Conservation (phyloP, 2,113 vertebrate species). For the Chloebia gouldiae region DNA sequence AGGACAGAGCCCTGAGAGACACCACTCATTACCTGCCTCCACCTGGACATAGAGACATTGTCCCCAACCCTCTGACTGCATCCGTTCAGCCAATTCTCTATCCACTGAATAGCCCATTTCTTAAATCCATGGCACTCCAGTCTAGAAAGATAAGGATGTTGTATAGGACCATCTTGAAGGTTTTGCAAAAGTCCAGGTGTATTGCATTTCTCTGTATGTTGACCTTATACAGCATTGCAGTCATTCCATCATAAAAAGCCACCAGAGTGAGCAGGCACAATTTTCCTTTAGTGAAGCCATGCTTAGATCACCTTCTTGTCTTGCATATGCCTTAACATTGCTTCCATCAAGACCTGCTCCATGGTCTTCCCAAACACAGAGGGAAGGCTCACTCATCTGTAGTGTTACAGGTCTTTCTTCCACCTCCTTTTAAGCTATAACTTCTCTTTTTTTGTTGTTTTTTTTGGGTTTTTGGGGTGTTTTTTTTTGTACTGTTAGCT, state of each 20-base stretch:
- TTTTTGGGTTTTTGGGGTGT: background rate
- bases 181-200: background rate
- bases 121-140: background rate
- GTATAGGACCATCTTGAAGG: background rate
- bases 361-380: background rate
- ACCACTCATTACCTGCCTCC: rapidly evolving
- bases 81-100: background rate
- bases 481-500: background rate
- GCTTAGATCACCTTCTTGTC: background rate
- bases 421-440: background rate
- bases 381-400: background rate
- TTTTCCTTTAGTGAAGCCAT: background rate
- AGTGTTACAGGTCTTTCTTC: background rate
- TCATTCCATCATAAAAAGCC: background rate
- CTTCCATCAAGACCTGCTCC: background rate
- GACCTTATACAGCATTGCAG: rapidly evolving
- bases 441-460: background rate
- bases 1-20: background rate
- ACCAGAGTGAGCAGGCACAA: background rate
- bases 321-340: background rate
- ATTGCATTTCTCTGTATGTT: background rate
- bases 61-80: background rate
- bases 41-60: background rate
- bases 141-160: background rate
- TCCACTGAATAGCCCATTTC: background rate